Evolutionary conservation across 2,888 invertebrate species (phyloP).

Genomic region (Papilio elwesi): DNA sequence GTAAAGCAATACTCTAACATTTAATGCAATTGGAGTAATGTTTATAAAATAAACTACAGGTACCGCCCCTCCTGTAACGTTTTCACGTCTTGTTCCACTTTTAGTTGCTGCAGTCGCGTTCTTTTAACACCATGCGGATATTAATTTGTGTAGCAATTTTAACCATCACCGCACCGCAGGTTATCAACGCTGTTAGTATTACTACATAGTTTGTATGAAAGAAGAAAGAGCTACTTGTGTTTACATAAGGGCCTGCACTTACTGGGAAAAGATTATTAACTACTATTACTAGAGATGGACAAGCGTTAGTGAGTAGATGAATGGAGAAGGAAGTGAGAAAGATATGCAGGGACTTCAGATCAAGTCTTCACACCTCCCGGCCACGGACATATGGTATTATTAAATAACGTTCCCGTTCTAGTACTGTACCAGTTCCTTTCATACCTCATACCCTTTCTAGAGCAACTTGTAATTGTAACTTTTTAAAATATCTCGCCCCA

Average conservation of each 20-base stretch:
- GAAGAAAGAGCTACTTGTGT: neutral
- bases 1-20: conserved; percentile 58
- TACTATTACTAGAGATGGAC: neutral
- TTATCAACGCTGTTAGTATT: conserved; percentile 26
- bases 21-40: conserved; percentile 53
- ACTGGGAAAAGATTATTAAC: neutral
- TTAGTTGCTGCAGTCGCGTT: conserved; percentile 25
- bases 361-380: no score
- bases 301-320: neutral
- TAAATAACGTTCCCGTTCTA: no score
- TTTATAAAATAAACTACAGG: conserved; percentile 59
- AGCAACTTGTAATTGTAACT: no score
- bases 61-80: conserved; percentile 41
- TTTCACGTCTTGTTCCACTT: conserved; percentile 7
- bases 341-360: no score
- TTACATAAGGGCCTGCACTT: neutral
- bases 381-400: no score
- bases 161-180: neutral
- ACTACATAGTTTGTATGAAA: neutral
- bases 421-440: no score
- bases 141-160: conserved; percentile 25
- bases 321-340: no score
- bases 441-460: no score
- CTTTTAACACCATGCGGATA: conserved; percentile 55
- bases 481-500: no score